Evolutionary conservation across 1,140 invertebrate species (phyloP).

Genomic region (Drosophila persimilis): DNA sequence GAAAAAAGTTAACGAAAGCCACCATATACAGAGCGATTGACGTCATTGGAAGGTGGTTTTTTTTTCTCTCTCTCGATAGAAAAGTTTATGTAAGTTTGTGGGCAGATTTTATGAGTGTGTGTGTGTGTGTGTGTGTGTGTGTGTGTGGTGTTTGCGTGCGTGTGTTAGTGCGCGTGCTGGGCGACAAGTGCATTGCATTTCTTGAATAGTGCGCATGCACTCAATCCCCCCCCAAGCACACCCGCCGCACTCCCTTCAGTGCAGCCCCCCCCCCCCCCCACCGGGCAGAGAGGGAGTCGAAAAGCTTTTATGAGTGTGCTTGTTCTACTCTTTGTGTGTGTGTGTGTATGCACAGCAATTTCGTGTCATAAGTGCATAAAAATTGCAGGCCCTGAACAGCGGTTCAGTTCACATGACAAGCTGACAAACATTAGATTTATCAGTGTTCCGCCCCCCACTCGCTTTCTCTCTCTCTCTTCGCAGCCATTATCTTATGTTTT

Average conservation of each 20-base stretch:
- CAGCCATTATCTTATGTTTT: conserved; percentile 44
- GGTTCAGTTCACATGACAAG: conserved; percentile 50
- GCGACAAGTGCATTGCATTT: conserved; percentile 76
- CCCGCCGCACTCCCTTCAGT: conserved; percentile 1
- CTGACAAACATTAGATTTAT: conserved; percentile 59
- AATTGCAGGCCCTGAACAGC: conserved; percentile 49
- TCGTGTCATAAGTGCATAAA: conserved; percentile 78
- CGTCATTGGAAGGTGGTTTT: conserved; percentile 58
- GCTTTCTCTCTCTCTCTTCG: conserved; percentile 10
- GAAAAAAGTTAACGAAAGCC: conserved; percentile 52
- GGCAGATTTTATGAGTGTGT: conserved; percentile 31
- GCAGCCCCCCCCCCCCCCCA: conserved; percentile 2
- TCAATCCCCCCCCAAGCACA: conserved; percentile 17
- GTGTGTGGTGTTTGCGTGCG: conserved; percentile 3
- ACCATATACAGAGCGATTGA: conserved; percentile 59
- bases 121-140: neutral
- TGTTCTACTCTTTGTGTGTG: conserved; percentile 13
- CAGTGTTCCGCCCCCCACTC: conserved; percentile 21
- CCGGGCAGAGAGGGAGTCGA: conserved; percentile 33
- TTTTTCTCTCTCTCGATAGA: conserved; percentile 55
- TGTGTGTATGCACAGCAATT: conserved; percentile 50
- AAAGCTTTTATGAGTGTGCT: conserved; percentile 52
- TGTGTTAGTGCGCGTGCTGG: conserved; percentile 69
- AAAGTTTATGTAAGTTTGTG: conserved; percentile 60
- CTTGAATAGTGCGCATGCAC: conserved; percentile 76